Percentiles rank a stretch among this genome's conserved stretches.
Evolutionary conservation across 2,113 vertebrate genomes (phyloP).

Genomic region (Urocynchramus pylzowi): DNA sequence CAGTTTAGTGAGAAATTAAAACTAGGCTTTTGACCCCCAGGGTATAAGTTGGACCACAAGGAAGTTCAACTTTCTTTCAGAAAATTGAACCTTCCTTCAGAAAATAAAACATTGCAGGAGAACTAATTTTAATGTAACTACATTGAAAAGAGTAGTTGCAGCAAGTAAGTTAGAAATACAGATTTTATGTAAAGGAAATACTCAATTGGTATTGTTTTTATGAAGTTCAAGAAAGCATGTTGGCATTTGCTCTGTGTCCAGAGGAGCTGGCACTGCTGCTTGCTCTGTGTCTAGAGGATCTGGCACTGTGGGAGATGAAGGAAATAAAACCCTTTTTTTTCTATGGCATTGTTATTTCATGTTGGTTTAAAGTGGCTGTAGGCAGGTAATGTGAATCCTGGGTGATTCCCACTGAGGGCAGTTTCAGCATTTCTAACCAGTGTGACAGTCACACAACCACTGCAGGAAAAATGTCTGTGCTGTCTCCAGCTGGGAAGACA

Average conservation of each 20-base stretch:
- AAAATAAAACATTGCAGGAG: neutral
- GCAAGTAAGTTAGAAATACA: neutral
- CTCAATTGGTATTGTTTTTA: neutral
- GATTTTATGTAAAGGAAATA: neutral
- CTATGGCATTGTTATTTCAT: neutral
- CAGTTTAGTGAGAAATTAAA: neutral
- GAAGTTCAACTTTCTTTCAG: neutral
- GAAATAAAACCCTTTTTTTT: neutral
- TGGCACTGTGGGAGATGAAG: neutral
- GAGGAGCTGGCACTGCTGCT: neutral
- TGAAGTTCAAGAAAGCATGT: neutral
- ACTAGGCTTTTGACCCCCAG: neutral
- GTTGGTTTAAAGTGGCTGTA: neutral
- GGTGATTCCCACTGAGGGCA: neutral
- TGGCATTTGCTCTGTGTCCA: neutral
- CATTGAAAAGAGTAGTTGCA: neutral
- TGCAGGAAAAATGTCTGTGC: neutral
- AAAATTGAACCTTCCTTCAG: neutral
- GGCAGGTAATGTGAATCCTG: neutral
- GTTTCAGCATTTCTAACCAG: neutral
- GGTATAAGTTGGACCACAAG: neutral
- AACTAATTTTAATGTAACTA: neutral
- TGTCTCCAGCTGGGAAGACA: neutral
- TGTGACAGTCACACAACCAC: accelerated
- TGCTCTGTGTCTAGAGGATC: neutral